Percentiles rank a stretch among this genome's conserved stretches.
Conservation (phyloP, 2,797 vertebrate species). For the Garrulus glandarius region DNA sequence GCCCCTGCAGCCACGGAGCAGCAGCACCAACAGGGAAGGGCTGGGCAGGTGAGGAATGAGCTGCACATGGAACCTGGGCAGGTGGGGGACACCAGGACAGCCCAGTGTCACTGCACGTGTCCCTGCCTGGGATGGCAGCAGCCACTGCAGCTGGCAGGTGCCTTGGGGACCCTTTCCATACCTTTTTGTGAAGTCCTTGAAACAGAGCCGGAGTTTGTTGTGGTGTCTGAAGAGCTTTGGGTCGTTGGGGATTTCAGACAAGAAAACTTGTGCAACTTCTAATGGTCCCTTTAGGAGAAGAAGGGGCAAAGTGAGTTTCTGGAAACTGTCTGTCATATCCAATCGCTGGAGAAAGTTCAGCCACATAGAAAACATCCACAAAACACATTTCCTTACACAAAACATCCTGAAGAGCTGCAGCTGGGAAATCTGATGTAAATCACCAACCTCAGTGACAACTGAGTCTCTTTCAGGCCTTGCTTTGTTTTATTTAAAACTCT, state of each 20-base stretch:
- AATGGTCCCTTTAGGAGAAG: slow-evolving; percentile 86
- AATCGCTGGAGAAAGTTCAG: background rate
- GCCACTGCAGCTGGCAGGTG: background rate
- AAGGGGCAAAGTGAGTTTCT: background rate
- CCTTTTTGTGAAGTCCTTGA: slow-evolving; percentile 99
- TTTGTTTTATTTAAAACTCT: background rate
- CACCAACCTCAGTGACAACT: background rate
- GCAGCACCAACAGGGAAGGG: background rate
- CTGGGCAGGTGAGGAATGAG: background rate
- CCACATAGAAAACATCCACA: background rate
- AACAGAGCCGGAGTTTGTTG: slow-evolving; percentile 96
- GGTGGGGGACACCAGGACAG: background rate
- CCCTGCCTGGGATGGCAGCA: too few species aligned
- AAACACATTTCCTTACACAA: background rate
- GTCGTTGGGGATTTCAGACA: slow-evolving; percentile 95
- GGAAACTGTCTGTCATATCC: background rate
- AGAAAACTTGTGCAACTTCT: slow-evolving; percentile 98
- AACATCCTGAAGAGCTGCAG: background rate
- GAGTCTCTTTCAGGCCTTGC: background rate
- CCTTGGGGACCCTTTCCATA: slow-evolving; percentile 50
- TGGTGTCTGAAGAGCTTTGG: slow-evolving; percentile 98
- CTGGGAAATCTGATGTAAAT: background rate
- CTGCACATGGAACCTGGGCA: background rate
- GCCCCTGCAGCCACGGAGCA: background rate
- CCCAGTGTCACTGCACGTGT: background rate